Evolutionary conservation across 2,888 invertebrate species (phyloP), one percentile per base, ranked within the genome.

Genomic region (Trissonchulus latispiculum): DNA sequence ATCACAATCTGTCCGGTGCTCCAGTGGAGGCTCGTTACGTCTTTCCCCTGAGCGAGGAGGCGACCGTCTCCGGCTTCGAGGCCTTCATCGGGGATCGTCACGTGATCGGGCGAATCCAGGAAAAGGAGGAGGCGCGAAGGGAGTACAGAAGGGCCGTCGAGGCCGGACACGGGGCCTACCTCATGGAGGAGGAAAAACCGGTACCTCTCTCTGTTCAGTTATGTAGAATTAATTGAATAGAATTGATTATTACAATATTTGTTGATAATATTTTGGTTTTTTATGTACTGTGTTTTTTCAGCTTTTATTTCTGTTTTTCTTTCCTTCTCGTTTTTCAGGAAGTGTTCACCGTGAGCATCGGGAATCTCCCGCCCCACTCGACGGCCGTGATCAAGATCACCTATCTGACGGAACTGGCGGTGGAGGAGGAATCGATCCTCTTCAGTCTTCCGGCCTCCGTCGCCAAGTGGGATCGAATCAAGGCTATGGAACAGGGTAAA

Each of bases 11-110:
- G 33, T 78, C 77, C 73, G 73, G 77, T 36, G 28, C 61, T 0
- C 73, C 82, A 18, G 80, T 84, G 1, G 84, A 85, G 75, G 84
- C 83, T 8, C 84, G 84, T 77, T 85, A 84, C 77, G 83, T 84
- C 35, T 84, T 85, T 75, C 84, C 85, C 0, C 79, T 85, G 70
- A 82, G 81, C 62, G 84, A 84, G 32, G 79, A 81, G 76, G 84
- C 84, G 23, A 83, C 83, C 15, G 84, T 85, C 36, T 84, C 84
- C 78, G 84, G 83, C 0, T 85, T 85, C 78, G 85, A 85, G 75
- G 85, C 84, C 0, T 84, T 82, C 77, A 83, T 85, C 75, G 83
- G 84, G 75, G 83, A 81, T 62, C 84, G 84, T 73, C 84, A 84
- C 75, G 81, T 85, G 23, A 78, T 84, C 1, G 84, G 84, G 18